Evolutionary conservation across 2,797 vertebrate genomes (phyloP).

Genomic region (Sebastes itinus): DNA sequence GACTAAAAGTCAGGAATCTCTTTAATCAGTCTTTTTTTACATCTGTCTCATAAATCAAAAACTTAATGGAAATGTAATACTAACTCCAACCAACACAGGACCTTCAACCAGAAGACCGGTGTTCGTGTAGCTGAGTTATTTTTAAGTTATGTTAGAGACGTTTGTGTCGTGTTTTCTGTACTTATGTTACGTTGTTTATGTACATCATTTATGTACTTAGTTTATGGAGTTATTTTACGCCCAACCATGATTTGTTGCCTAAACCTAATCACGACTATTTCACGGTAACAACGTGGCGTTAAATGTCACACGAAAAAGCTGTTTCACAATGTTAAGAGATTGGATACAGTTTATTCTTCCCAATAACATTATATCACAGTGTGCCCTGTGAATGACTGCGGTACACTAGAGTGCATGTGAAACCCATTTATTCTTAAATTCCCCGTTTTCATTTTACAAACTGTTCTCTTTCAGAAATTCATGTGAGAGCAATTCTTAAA

Average conservation of each 20-base stretch:
- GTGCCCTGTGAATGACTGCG: constrained; percentile 4
- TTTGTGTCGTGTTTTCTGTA: background rate
- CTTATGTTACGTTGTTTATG: no score
- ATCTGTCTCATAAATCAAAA: background rate
- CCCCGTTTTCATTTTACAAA: background rate
- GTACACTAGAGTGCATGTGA: constrained; percentile 26
- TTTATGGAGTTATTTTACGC: no score
- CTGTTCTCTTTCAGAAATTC: background rate
- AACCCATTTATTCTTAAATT: constrained; percentile 2
- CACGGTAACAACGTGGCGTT: no score
- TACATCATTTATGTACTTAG: no score
- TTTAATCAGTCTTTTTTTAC: background rate
- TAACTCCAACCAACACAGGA: background rate
- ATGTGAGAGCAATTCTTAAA: background rate
- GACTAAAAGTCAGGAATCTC: background rate
- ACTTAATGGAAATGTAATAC: background rate
- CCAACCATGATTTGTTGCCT: no score
- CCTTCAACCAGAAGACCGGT: no score
- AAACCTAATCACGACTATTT: no score
- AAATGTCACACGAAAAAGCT: no score
- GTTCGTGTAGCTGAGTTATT: no score
- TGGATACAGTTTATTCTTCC: constrained; percentile 34
- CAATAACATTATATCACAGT: constrained; percentile 21
- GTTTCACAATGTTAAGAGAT: background rate
- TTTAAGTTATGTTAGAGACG: no score